Conservation (phyloP, 2,888 invertebrate genomes). For the Zygothrica quintamaculata region DNA sequence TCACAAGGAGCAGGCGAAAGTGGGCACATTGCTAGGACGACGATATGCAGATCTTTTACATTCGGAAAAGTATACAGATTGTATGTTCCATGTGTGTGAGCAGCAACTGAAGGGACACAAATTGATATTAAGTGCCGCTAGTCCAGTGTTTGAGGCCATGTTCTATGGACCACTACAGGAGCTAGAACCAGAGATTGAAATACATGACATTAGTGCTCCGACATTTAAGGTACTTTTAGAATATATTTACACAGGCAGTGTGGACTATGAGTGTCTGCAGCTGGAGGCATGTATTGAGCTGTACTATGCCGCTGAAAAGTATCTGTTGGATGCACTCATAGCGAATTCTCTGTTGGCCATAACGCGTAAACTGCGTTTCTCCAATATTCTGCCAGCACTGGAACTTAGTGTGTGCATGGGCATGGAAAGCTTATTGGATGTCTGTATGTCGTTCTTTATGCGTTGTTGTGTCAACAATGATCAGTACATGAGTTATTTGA, state of each 20-base stretch:
- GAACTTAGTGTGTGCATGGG: conserved; percentile 83
- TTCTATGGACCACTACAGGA: conserved; percentile 89
- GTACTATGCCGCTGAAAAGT: conserved; percentile 84
- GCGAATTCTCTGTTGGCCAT: conserved; percentile 76
- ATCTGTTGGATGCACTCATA: conserved; percentile 81
- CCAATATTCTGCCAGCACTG: conserved; percentile 83
- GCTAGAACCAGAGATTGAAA: conserved; percentile 84
- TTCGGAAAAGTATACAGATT: conserved; percentile 82
- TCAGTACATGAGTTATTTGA: conserved; percentile 80
- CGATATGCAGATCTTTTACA: conserved; percentile 81
- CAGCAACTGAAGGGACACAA: conserved; percentile 90
- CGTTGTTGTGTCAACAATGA: conserved; percentile 82
- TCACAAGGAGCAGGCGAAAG: conserved; percentile 54
- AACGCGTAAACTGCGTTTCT: conserved; percentile 80
- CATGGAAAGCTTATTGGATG: conserved; percentile 75
- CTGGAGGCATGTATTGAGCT: conserved; percentile 83
- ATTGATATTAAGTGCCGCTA: conserved; percentile 92
- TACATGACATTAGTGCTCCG: conserved; percentile 84
- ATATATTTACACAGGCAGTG: conserved; percentile 82
- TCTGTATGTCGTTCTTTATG: conserved; percentile 81
- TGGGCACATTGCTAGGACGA: conserved; percentile 61
- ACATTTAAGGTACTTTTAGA: conserved; percentile 84
- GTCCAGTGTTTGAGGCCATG: conserved; percentile 95
- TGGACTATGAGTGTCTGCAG: conserved; percentile 72
- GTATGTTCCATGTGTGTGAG: conserved; percentile 81